Percentiles rank a stretch among this genome's conserved stretches.
phyloP scores from a whole-genome alignment of 2,888 invertebrate genomes.

The Nipponacmea schrenckii region DNA sequence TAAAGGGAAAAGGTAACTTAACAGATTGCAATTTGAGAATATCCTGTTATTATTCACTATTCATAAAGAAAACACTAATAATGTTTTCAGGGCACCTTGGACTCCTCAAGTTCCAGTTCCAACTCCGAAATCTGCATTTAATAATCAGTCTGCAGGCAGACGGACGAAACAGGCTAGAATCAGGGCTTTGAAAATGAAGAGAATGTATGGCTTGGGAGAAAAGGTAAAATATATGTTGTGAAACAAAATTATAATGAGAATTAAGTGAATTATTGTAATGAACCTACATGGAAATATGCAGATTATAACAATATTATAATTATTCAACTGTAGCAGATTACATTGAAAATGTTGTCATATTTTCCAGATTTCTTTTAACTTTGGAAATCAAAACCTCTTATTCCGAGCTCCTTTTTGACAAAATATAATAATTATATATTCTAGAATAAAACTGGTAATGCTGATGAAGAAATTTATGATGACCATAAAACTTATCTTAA shows the following conservation, averaged over 20 bases:
- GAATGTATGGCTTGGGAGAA: constrained; percentile 48
- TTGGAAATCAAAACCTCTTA: too few species aligned
- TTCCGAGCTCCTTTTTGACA: too few species aligned
- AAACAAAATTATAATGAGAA: background rate
- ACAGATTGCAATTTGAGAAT: background rate
- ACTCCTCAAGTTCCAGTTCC: constrained; percentile 39
- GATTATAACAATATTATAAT: too few species aligned
- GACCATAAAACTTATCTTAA: constrained; percentile 7
- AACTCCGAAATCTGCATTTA: constrained; percentile 40
- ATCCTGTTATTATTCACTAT: too few species aligned
- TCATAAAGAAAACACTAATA: background rate
- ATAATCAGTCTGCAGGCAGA: constrained; percentile 47
- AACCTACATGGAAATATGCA: too few species aligned
- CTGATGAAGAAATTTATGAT: constrained; percentile 12
- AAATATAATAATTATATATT: background rate
- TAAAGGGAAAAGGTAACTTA: too few species aligned
- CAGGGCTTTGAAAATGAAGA: constrained; percentile 57
- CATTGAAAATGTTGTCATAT: too few species aligned
- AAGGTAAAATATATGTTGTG: constrained; percentile 41
- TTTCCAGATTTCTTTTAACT: too few species aligned
- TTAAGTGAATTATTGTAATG: too few species aligned
- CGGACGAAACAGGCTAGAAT: constrained; percentile 57
- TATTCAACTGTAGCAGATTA: too few species aligned
- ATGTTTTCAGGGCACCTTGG: constrained; percentile 20
- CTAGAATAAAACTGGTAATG: background rate